Evolutionary conservation across 2,888 invertebrate genomes (phyloP).

Genomic region (Temnothorax unifasciatus): DNA sequence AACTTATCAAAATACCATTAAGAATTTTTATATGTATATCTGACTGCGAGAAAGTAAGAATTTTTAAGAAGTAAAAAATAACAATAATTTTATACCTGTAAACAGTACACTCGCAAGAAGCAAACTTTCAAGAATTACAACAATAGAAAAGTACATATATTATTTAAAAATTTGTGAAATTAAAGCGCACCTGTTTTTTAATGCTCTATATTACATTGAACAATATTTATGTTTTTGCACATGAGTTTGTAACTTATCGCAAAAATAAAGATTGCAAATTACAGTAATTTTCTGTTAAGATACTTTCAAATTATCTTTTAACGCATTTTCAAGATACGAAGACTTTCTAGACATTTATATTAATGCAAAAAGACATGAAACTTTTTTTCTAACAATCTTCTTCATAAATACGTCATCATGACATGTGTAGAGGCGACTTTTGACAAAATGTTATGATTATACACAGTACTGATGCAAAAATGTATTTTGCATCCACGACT

Average conservation of each 20-base stretch:
- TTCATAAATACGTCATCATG: background rate
- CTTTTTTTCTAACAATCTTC: background rate
- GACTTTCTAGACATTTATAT: background rate
- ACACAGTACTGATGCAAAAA: background rate
- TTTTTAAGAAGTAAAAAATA: background rate
- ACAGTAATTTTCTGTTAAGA: background rate
- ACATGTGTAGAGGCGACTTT: background rate
- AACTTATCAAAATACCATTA: constrained; percentile 40
- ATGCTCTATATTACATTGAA: background rate
- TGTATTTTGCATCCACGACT: constrained; percentile 9
- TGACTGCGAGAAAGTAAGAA: background rate
- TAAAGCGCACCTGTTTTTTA: background rate
- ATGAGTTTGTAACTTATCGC: background rate
- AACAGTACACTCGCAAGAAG: background rate
- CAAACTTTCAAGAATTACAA: background rate
- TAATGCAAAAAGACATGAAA: background rate
- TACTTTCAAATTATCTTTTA: background rate
- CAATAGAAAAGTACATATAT: background rate
- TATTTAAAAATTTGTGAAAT: constrained; percentile 13
- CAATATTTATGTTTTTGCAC: background rate
- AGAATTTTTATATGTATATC: constrained; percentile 6
- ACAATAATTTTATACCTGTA: background rate
- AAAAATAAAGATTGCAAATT: background rate
- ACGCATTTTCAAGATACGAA: background rate
- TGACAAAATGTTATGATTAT: background rate